Evolutionary conservation across 2,888 invertebrate genomes (phyloP).

Genomic region (Campoletis raptor): DNA sequence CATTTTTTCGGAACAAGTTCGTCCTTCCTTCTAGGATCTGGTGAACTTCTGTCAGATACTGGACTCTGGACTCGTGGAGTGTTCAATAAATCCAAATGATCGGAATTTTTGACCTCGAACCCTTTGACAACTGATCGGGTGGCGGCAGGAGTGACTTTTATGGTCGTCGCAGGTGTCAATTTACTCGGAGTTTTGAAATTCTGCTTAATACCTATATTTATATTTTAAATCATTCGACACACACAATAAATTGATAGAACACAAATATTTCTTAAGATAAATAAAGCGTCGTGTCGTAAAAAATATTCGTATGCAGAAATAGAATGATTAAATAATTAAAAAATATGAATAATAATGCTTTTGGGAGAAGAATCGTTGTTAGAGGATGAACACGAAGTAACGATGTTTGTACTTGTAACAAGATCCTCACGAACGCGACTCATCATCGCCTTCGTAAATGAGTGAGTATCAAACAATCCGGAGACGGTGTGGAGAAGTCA

Average conservation of each 20-base stretch:
- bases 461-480: slow-evolving; percentile 86
- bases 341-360: not conserved
- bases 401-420: not conserved
- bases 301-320: not conserved
- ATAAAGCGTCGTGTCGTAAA: not conserved
- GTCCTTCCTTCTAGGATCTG: slow-evolving; percentile 77
- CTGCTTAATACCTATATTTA: slow-evolving; percentile 85
- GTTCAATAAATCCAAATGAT: slow-evolving; percentile 75
- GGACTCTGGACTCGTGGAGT: slow-evolving; percentile 77
- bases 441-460: slow-evolving; percentile 77
- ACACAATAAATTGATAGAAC: slow-evolving; percentile 30
- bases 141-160: slow-evolving; percentile 80
- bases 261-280: not conserved
- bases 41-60: slow-evolving; percentile 77
- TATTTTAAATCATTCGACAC: slow-evolving; percentile 65
- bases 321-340: not conserved
- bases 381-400: not conserved
- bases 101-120: slow-evolving; percentile 78
- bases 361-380: not conserved
- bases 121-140: slow-evolving; percentile 78
- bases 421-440: not conserved
- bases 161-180: slow-evolving; percentile 74
- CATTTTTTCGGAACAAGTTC: slow-evolving; percentile 82
- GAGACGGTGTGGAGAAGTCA: slow-evolving; percentile 87
- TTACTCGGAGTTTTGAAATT: slow-evolving; percentile 74